These are phyloP conservation scores for Elephantulus edwardii DNA, from an alignment of 2,113 vertebrate genomes.

Conservation along the genomic window DNA sequence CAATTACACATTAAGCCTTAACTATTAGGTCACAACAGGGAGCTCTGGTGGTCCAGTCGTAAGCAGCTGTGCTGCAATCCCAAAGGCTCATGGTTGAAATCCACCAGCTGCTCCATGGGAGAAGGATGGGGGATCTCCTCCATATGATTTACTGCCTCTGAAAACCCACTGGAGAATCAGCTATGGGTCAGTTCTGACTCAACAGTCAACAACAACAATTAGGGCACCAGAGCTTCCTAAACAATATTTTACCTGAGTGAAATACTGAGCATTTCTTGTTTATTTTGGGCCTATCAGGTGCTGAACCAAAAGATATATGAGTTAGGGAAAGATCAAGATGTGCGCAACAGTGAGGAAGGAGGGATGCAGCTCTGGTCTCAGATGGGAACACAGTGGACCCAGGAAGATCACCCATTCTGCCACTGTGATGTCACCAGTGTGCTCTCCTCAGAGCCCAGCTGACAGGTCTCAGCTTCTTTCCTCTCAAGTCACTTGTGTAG, in stretches of 20 bases:
- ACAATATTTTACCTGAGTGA: background rate
- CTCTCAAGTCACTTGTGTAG: background rate
- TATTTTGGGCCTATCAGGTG: background rate
- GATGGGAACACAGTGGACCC: background rate
- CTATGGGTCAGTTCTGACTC: too few species aligned
- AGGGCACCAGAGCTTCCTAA: too few species aligned
- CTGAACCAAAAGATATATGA: rapidly evolving
- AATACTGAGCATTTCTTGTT: background rate
- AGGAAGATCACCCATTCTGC: background rate
- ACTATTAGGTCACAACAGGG: too few species aligned
- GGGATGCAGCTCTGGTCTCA: background rate
- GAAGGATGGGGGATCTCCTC: too few species aligned
- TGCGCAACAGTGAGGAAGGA: background rate
- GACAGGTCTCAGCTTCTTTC: background rate
- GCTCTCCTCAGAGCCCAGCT: background rate
- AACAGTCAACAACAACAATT: too few species aligned
- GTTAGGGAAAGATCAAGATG: background rate
- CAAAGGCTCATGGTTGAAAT: too few species aligned
- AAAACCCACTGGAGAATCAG: too few species aligned
- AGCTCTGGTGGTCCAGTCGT: too few species aligned
- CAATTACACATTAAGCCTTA: too few species aligned
- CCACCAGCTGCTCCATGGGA: too few species aligned
- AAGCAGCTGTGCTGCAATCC: too few species aligned
- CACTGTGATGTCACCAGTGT: background rate
- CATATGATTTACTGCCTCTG: too few species aligned